These are phyloP conservation scores for Agonopterix heracliana DNA, from an alignment of 2,888 invertebrate genomes.

Conservation along the genomic window DNA sequence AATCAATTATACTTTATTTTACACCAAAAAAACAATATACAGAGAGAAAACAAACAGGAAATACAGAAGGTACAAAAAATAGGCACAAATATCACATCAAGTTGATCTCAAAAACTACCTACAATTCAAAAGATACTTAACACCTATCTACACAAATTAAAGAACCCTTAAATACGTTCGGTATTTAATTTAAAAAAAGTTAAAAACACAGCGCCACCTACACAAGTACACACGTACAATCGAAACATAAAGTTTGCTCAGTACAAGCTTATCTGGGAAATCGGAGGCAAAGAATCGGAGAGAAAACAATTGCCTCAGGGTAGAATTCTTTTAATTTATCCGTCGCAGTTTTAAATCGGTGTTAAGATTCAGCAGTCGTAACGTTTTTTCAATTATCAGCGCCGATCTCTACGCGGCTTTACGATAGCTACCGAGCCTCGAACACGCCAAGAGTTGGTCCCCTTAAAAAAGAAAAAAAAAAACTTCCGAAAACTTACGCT, in stretches of 20 bases:
- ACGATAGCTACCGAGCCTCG: conserved; percentile 57
- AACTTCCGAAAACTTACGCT: conserved; percentile 30
- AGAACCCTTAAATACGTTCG: conserved; percentile 24
- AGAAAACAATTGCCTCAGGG: conserved; percentile 54
- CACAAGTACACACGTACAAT: conserved; percentile 49
- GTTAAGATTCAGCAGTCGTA: conserved; percentile 68
- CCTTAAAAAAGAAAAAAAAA: conserved; percentile 19
- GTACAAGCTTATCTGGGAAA: conserved; percentile 59
- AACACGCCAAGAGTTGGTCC: conserved; percentile 38
- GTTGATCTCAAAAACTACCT: too few relatives aligned
- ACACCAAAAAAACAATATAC: too few relatives aligned
- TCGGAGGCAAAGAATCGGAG: conserved; percentile 50
- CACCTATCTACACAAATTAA: not conserved
- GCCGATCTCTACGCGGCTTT: conserved; percentile 59
- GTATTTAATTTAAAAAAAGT: conserved; percentile 46
- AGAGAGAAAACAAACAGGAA: too few relatives aligned
- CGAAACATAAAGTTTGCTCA: conserved; percentile 61
- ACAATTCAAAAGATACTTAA: too few relatives aligned
- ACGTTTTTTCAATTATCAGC: conserved; percentile 67
- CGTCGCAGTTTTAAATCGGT: conserved; percentile 68
- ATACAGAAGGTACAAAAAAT: too few relatives aligned
- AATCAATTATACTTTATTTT: too few relatives aligned
- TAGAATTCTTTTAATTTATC: conserved; percentile 70
- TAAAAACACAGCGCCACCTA: conserved; percentile 45
- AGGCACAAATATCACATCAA: too few relatives aligned